Evolutionary conservation across 2,888 invertebrate genomes (phyloP).

Genomic region (Catocala nupta): DNA sequence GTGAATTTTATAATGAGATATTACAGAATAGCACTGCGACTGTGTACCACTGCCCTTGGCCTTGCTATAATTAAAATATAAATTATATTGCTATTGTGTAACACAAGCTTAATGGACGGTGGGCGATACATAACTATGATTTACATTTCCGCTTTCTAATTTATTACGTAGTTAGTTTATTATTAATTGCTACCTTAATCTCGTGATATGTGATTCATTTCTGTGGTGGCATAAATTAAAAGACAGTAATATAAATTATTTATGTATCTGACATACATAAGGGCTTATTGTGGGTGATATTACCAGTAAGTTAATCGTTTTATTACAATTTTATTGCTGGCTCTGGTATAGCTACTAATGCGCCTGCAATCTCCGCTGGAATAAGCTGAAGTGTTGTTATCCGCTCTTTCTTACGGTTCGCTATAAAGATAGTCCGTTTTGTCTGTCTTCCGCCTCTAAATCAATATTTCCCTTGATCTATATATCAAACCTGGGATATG

Average conservation of each 20-base stretch:
- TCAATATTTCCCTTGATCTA: too few species aligned
- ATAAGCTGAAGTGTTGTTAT: too few species aligned
- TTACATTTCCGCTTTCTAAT: conserved; percentile 43
- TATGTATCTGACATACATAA: conserved; percentile 6
- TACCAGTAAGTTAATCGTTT: too few species aligned
- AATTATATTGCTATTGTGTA: conserved; percentile 28
- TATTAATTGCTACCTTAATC: conserved; percentile 35
- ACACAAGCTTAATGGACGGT: conserved; percentile 22
- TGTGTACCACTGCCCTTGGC: conserved; percentile 36
- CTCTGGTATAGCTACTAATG: too few species aligned
- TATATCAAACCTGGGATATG: too few species aligned
- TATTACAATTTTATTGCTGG: too few species aligned
- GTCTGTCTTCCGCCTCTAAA: too few species aligned
- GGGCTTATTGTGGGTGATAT: neutral
- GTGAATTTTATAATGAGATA: too few species aligned
- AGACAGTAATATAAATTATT: conserved; percentile 9
- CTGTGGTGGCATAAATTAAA: conserved; percentile 9
- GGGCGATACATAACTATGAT: conserved; percentile 23
- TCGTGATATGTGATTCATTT: conserved; percentile 11
- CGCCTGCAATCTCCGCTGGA: too few species aligned
- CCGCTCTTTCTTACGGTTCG: too few species aligned
- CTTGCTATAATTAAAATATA: conserved; percentile 35
- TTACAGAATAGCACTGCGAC: too few species aligned
- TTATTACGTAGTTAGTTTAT: conserved; percentile 26
- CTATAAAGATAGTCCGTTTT: too few species aligned